A percentile compares a stretch with the other conserved stretches of the same genome.
phyloP scores from a whole-genome alignment of 2,113 vertebrate genomes.

The Glaucidium brasilianum region DNA sequence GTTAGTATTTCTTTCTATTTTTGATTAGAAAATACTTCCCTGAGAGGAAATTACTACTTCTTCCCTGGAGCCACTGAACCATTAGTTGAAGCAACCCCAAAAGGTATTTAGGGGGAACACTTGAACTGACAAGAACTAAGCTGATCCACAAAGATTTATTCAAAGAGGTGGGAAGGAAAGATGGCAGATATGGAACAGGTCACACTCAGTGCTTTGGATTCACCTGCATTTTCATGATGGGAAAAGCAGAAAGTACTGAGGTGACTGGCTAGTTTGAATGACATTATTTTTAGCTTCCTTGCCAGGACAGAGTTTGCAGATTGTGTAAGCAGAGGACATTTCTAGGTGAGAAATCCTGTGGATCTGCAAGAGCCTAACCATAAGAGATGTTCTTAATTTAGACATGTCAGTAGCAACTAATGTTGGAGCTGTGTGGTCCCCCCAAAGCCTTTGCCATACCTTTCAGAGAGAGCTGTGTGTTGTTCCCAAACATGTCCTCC shows the following conservation, averaged over 20 bases:
- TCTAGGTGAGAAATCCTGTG: neutral
- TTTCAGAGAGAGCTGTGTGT: constrained; percentile 73
- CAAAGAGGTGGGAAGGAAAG: neutral
- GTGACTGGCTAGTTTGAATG: neutral
- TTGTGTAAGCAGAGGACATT: neutral
- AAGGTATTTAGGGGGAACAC: neutral
- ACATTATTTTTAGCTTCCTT: neutral
- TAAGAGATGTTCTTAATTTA: neutral
- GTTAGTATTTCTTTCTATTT: neutral
- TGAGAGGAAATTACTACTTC: neutral
- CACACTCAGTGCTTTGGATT: neutral
- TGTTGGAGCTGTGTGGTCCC: neutral
- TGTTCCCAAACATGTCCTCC: constrained; percentile 82
- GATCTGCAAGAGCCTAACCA: neutral
- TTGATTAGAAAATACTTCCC: neutral
- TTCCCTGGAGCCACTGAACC: neutral
- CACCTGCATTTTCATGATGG: neutral
- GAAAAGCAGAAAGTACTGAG: neutral
- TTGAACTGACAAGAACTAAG: neutral
- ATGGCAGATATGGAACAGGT: neutral
- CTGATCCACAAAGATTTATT: neutral
- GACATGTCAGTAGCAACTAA: neutral
- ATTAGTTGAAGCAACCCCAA: neutral
- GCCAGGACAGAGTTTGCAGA: neutral
- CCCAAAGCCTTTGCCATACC: constrained; percentile 70